Base-by-base conservation (phyloP, 2,113 vertebrate species). In the Xyrauchen texanus region DNA sequence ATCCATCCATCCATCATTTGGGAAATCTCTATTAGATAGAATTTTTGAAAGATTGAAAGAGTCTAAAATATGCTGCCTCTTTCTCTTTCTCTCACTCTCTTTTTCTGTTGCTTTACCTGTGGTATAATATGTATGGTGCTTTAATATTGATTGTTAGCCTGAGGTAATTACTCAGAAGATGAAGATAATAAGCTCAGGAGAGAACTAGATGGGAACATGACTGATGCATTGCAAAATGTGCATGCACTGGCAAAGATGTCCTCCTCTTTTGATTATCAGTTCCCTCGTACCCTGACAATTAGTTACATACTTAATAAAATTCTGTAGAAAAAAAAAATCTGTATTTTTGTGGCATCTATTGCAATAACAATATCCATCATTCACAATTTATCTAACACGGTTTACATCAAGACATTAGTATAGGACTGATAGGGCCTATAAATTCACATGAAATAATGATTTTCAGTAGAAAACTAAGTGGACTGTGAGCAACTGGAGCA, bases 121-220 rank as follows among this genome's bases (percentile, higher is more conserved):
- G 16, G 63, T 68, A 80, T 80, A 80, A 80, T 67, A 61, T 52
- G n/a, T 21, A 64, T 4, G 4, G 61, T 68, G 79, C 66, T 67
- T 64, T 75, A 53, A 60, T 74, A 80, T 80, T 80, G 71, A 81
- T 75, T 46, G 64, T 60, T 60, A 62, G 79, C 55, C 55, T 61
- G 66, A 78, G 57, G 79, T 67, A 74, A 74, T 81, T 64, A 67
- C 71, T 68, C 79, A 68, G 79, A 67, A 16, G 70, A 80, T 52
- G 52, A 63, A 65, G 53, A 75, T 80, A 61, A 65, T 69, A 78
- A 68, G 65, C 21, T 34, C 66, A 69, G 44, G 9, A 68, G 47
- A 69, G 60, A 53, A 64, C 53, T 62, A 21, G 55, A n/a, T 13
- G 60, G 7, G 12, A 51, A 15, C 34, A 46, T 65, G 42, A 58